Percentiles rank a stretch among this genome's conserved stretches.
These are phyloP conservation scores for Prinia subflava DNA, from an alignment of 2,113 vertebrate genomes.

Conservation along the genomic window DNA sequence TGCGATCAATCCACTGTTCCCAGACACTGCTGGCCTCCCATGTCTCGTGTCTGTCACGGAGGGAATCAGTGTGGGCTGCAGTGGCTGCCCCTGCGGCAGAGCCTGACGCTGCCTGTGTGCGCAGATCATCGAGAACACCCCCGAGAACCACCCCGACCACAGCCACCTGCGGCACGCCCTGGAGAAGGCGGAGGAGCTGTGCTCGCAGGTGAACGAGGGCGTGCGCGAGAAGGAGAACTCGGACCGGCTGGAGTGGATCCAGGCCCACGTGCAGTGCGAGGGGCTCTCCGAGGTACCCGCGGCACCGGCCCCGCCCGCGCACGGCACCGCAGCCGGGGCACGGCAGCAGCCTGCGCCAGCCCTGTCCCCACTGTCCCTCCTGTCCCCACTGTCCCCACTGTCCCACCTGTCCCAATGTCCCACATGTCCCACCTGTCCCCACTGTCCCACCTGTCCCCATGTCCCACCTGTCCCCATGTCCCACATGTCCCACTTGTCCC, in stretches of 20 bases:
- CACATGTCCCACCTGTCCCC: too few species aligned
- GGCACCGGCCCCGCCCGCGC: too few species aligned
- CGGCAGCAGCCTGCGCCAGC: too few species aligned
- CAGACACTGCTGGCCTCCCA: not conserved
- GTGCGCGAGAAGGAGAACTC: conserved; percentile 99
- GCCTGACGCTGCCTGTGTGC: not conserved
- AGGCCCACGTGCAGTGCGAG: conserved; percentile 96
- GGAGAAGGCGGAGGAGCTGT: conserved; percentile 96
- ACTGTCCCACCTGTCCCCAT: too few species aligned
- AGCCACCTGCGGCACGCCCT: conserved; percentile 92
- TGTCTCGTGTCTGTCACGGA: not conserved
- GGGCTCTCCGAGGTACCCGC: conserved; percentile 94
- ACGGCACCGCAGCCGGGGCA: too few species aligned
- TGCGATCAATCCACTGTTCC: not conserved
- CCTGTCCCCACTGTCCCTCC: not conserved
- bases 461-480: not conserved
- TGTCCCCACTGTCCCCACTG: not conserved
- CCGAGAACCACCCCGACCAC: conserved; percentile 94
- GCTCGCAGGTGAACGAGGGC: conserved; percentile 82
- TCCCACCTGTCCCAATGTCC: not conserved
- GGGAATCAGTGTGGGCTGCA: not conserved
- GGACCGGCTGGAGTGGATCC: conserved; percentile 97
- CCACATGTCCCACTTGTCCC: too few species aligned
- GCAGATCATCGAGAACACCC: conserved; percentile 96
- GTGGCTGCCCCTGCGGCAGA: too few species aligned